Percentiles rank a stretch among this genome's conserved stretches.
phyloP scores from a whole-genome alignment of 2,888 invertebrate species.

The Gonocerus acuteangulatus region DNA sequence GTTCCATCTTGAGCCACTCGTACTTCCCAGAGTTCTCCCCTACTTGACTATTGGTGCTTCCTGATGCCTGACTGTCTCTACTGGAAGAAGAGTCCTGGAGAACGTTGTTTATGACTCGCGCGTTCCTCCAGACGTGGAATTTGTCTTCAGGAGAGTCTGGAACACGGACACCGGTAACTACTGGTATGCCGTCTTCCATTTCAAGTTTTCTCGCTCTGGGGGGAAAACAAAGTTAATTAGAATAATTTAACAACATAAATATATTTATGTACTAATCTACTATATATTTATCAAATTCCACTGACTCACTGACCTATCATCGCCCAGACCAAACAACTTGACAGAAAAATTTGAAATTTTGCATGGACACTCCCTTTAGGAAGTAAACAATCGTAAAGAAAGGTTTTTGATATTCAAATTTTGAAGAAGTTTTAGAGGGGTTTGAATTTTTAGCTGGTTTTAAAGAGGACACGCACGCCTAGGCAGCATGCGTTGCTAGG shows the following conservation, averaged over 20 bases:
- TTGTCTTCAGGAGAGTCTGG: conserved; percentile 78
- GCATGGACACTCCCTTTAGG: too few relatives aligned
- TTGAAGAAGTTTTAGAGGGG: too few relatives aligned
- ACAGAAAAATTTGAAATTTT: too few relatives aligned
- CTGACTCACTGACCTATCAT: too few relatives aligned
- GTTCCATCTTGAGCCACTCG: conserved; percentile 37
- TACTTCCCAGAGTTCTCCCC: neutral
- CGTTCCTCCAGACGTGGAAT: conserved; percentile 73
- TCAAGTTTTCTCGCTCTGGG: conserved; percentile 55
- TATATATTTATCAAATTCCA: too few relatives aligned
- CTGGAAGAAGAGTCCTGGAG: conserved; percentile 29
- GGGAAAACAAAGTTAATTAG: neutral
- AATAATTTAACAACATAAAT: conserved; percentile 51
- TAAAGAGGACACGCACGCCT: too few relatives aligned
- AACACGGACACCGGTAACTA: conserved; percentile 72
- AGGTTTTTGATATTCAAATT: too few relatives aligned
- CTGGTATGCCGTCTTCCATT: conserved; percentile 63
- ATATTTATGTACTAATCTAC: conserved; percentile 23
- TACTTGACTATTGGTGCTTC: neutral
- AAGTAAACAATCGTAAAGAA: too few relatives aligned
- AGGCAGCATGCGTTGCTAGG: too few relatives aligned
- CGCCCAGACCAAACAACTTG: too few relatives aligned
- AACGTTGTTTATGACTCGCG: conserved; percentile 77
- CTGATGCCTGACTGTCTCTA: neutral
- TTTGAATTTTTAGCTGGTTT: too few relatives aligned